Percentiles rank a stretch among this genome's conserved stretches.
Evolutionary conservation across 1,140 invertebrate genomes (phyloP).

Genomic region (Bombus superbus): DNA sequence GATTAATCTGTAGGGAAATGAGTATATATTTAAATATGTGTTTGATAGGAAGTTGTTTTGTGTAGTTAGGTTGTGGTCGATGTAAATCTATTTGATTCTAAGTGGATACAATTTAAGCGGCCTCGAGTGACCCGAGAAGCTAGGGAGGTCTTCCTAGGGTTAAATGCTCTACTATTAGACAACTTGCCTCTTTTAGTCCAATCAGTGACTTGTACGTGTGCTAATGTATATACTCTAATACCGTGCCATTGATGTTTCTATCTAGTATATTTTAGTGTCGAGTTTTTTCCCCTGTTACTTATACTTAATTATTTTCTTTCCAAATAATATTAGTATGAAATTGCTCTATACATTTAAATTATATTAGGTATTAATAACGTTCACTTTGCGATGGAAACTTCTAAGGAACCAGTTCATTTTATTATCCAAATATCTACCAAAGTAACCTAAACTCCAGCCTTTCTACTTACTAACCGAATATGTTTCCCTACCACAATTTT

Average conservation of each 20-base stretch:
- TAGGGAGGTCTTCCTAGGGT: slow-evolving; percentile 2
- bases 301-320: neutral
- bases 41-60: neutral
- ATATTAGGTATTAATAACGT: no score
- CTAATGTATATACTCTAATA: no score
- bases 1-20: neutral
- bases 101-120: slow-evolving; percentile 8
- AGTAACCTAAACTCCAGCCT: neutral
- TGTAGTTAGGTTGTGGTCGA: neutral
- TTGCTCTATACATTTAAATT: no score
- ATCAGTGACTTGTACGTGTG: neutral
- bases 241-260: neutral
- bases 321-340: neutral
- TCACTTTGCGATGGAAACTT: neutral
- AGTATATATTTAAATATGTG: neutral
- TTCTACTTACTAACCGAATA: neutral
- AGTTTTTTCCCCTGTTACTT: neutral
- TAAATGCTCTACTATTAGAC: neutral
- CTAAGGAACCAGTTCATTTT: neutral
- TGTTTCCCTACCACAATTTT: neutral
- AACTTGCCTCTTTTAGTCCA: neutral
- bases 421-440: neutral
- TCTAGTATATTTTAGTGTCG: neutral
- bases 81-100: slow-evolving; percentile 3
- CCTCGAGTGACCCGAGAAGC: neutral